phyloP scores from a whole-genome alignment of 2,797 vertebrate genomes.

The Hemitrygon akajei region DNA sequence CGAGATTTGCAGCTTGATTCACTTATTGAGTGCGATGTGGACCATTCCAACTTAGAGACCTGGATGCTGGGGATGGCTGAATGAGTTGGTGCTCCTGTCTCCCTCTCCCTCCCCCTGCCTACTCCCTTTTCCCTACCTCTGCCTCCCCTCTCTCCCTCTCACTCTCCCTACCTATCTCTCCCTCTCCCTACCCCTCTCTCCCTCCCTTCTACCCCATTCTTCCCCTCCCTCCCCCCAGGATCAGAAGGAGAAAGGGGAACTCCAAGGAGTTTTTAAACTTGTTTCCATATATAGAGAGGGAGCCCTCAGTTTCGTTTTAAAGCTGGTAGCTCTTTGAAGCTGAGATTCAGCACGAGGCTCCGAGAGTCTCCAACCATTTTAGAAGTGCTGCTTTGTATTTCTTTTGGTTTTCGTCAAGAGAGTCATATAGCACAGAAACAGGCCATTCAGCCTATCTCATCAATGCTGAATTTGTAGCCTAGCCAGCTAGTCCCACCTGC shows the following conservation, averaged over 20 bases:
- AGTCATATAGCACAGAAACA: too few relatives aligned
- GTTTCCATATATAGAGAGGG: not conserved
- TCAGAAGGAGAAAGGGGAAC: not conserved
- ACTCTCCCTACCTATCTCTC: not conserved
- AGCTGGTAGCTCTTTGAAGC: not conserved
- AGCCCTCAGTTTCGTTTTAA: not conserved
- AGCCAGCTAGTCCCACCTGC: too few relatives aligned
- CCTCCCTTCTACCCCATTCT: too few relatives aligned
- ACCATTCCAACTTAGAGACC: not conserved
- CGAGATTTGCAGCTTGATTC: not conserved
- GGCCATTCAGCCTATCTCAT: too few relatives aligned
- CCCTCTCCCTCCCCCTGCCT: too few relatives aligned
- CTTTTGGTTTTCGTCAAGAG: too few relatives aligned
- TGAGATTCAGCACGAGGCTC: too few relatives aligned
- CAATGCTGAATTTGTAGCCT: too few relatives aligned
- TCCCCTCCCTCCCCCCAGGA: not conserved
- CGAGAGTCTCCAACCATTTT: not conserved
- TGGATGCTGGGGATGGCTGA: not conserved
- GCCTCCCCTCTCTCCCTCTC: not conserved
- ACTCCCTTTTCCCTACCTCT: not conserved
- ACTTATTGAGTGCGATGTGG: not conserved
- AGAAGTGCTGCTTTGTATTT: not conserved
- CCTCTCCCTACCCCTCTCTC: not conserved
- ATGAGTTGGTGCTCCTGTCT: not conserved
- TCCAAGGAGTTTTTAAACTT: not conserved